Evolutionary conservation across 2,888 invertebrate species (phyloP), one percentile per base, ranked within the genome.

Genomic region (Smittia aterrima): DNA sequence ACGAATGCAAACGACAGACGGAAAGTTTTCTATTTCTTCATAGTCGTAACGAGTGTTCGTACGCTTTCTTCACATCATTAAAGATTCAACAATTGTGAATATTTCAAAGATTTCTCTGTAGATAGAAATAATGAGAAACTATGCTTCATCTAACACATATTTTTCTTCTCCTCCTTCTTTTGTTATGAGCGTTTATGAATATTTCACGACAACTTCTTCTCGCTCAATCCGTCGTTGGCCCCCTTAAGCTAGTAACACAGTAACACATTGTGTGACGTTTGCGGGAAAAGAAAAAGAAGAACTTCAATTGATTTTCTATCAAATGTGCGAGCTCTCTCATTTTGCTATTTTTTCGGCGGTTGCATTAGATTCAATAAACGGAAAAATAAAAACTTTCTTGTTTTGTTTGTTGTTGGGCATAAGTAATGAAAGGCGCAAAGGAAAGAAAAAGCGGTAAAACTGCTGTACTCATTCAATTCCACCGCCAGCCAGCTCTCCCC

Each of bases 11-110:
- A 22, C 22, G 22, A 62, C 1, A 4, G 58, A 62, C 18, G 11
- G n/a, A 11, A 62, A 62, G 24, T 22, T 18, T 54, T 54, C 20
- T 7, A 54, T 54, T 54, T 54, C 54, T 18, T 54, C 6, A 9
- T 6, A 32, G 4, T 9, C 32, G n/a, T 47, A 11, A 47, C 11
- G 47, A 47, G 16, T 22, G 22, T 58, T 18, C 20, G 18, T 58
- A 20, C 20, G n/a, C 2, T 18, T 58, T 58, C 58, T 1, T 58
- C 22, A 22, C 27, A 18, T 9, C 67, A 67, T 67, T 41, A 67
- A 67, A 67, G 41, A 67, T 67, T 67, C 67, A 67, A 40, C 40
- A 67, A 67, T 67, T 67, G 40, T 67, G 67, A 67, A 40, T 40
- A 67, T 40, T 67, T 38, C 22, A 40, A 7, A 38, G 11, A 67